Percentiles rank a stretch among this genome's conserved stretches.
phyloP scores from a whole-genome alignment of 2,113 vertebrate species.

The Dinomys branickii region DNA sequence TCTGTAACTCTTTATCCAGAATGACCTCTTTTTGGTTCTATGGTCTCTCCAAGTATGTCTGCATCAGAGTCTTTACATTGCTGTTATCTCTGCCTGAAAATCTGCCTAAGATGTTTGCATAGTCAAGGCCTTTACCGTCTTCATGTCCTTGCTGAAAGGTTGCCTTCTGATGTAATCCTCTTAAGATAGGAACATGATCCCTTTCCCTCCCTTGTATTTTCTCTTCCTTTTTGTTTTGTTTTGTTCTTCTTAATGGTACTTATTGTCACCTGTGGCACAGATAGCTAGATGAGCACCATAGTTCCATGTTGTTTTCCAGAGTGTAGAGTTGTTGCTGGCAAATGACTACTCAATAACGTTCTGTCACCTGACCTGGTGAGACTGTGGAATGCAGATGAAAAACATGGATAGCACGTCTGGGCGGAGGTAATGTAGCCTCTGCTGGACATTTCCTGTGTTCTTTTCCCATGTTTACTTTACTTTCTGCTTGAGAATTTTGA shows the following conservation, averaged over 20 bases:
- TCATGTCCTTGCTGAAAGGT: background rate
- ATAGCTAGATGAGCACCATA: background rate
- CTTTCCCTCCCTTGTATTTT: background rate
- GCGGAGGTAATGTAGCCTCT: background rate
- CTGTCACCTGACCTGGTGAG: background rate
- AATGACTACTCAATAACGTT: background rate
- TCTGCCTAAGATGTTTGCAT: background rate
- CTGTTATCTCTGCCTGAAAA: background rate
- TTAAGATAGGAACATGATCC: background rate
- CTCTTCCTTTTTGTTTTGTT: background rate
- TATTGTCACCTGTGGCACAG: background rate
- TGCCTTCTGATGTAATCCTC: background rate
- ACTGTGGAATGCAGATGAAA: background rate
- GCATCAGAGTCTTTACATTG: background rate
- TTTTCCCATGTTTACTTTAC: background rate
- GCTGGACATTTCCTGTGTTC: background rate
- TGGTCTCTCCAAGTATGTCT: background rate
- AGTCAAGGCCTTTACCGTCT: background rate
- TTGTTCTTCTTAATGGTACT: background rate
- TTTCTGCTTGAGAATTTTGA: background rate
- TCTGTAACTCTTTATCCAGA: background rate
- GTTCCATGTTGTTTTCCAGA: background rate
- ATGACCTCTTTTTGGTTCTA: background rate
- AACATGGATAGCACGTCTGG: background rate
- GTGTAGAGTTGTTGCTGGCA: background rate